These are phyloP conservation scores for Oithona nana DNA, from an alignment of 2,888 invertebrate species.

Conservation along the genomic window DNA sequence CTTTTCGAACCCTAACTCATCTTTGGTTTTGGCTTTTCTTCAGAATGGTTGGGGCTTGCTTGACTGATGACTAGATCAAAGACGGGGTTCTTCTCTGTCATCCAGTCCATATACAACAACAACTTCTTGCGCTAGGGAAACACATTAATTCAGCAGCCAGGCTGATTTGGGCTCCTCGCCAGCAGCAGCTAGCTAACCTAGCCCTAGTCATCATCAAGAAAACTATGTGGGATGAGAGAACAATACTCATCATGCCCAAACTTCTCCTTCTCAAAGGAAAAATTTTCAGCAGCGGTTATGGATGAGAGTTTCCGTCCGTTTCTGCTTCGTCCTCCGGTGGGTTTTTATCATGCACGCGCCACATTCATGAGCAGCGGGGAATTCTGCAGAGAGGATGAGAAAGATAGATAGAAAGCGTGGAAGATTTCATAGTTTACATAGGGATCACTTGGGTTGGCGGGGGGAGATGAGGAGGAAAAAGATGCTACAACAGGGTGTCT, in stretches of 20 bases:
- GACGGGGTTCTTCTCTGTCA: not conserved
- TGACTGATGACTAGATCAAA: not conserved
- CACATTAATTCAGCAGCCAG: slow-evolving; percentile 4
- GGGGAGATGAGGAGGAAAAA: no score
- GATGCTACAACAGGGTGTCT: no score
- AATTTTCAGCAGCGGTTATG: not conserved
- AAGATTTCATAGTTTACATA: not conserved
- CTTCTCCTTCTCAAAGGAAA: no score
- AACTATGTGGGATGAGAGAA: not conserved
- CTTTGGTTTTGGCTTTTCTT: no score
- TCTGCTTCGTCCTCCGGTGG: no score
- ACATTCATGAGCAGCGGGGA: no score
- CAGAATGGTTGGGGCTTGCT: not conserved
- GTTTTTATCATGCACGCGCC: no score
- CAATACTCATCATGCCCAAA: not conserved
- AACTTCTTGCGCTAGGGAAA: not conserved
- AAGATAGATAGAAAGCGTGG: not conserved
- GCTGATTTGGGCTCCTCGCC: not conserved
- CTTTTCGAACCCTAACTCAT: no score
- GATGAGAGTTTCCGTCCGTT: no score
- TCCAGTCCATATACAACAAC: not conserved
- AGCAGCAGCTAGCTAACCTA: not conserved
- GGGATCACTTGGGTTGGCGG: no score
- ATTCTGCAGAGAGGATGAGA: no score
- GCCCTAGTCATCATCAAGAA: no score